These are phyloP conservation scores for Virgularia gustaviana DNA, from an alignment of 92 coral and sea anemone genomes.

Conservation along the genomic window DNA sequence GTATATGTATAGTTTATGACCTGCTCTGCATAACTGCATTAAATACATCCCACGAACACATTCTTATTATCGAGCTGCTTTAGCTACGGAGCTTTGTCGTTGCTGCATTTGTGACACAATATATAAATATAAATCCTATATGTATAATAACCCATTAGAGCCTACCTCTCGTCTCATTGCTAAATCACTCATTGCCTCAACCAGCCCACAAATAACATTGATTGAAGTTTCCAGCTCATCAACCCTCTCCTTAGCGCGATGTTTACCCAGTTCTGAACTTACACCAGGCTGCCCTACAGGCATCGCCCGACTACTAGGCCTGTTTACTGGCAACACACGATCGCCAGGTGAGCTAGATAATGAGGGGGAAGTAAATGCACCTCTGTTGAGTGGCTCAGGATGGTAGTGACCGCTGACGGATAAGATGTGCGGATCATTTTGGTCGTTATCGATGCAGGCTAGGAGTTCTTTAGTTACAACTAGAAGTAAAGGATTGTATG, in stretches of 20 bases:
- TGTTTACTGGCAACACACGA: too few relatives aligned
- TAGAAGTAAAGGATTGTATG: not conserved
- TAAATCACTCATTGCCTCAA: constrained; percentile 26
- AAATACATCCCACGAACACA: too few relatives aligned
- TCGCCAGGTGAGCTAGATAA: too few relatives aligned
- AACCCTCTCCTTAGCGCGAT: constrained; percentile 11
- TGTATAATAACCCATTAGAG: too few relatives aligned
- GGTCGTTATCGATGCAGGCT: constrained; percentile 29
- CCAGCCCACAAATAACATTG: constrained; percentile 28
- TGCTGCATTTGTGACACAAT: too few relatives aligned
- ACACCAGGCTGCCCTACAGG: not conserved
- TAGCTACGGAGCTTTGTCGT: too few relatives aligned
- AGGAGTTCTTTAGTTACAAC: constrained; percentile 34
- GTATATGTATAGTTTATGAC: too few relatives aligned
- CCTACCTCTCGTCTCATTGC: constrained; percentile 31
- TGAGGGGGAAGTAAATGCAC: too few relatives aligned
- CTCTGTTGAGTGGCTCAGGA: constrained; percentile 4
- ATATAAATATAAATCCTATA: too few relatives aligned
- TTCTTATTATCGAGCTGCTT: too few relatives aligned
- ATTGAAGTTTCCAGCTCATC: constrained; percentile 31
- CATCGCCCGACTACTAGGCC: not conserved
- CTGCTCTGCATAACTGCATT: too few relatives aligned
- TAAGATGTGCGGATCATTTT: not conserved
- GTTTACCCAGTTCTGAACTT: not conserved
- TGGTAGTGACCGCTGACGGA: constrained; percentile 15